Percentiles rank a stretch among this genome's conserved stretches.
Conservation (phyloP, 2,113 vertebrate genomes). For the Cryptoleucopteryx plumbea region DNA sequence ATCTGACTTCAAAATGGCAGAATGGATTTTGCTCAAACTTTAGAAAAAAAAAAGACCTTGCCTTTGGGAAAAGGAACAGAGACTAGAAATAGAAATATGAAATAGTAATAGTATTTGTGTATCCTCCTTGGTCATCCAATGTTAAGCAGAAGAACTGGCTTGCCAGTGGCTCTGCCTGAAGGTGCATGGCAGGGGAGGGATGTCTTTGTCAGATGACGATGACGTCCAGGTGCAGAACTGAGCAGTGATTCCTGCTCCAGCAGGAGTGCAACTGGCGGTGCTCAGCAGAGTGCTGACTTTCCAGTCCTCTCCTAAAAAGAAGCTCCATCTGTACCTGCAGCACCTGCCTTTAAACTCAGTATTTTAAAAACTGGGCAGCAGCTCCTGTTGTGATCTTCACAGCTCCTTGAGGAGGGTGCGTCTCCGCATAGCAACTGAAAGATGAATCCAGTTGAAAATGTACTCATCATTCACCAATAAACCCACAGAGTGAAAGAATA, state of each 20-base stretch:
- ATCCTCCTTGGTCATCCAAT: neutral
- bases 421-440: neutral
- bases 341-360: neutral
- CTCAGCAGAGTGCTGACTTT: neutral
- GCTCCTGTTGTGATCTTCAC: neutral
- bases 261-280: fast-evolving
- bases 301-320: neutral
- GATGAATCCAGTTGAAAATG: neutral
- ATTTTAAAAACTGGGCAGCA: neutral
- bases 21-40: constrained; percentile 31
- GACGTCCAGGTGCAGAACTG: neutral
- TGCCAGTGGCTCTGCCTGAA: neutral
- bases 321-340: neutral
- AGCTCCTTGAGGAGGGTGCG: neutral
- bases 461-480: neutral
- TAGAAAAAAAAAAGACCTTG: neutral
- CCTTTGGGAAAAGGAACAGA: neutral
- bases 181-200: neutral
- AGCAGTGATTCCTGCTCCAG: neutral
- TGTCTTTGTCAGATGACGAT: neutral
- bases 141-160: neutral
- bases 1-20: constrained; percentile 42
- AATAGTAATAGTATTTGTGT: neutral
- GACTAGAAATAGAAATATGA: neutral
- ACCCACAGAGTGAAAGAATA: neutral